These are phyloP conservation scores for Merops nubicus DNA, from an alignment of 2,113 vertebrate genomes.

Conservation along the genomic window DNA sequence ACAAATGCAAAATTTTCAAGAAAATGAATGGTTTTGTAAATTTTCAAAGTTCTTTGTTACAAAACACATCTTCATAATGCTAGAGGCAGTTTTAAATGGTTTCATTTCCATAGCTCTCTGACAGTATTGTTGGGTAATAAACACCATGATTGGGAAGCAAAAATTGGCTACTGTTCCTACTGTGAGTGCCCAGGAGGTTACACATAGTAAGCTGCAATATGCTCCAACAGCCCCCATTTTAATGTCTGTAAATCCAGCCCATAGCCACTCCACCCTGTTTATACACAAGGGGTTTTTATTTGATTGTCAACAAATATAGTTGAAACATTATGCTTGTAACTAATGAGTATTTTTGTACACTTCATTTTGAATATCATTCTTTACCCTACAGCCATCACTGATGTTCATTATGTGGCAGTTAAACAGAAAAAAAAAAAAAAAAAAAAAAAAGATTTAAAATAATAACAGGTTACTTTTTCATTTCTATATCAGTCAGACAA, in stretches of 20 bases:
- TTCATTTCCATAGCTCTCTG: neutral
- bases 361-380: neutral
- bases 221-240: neutral
- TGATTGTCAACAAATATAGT: neutral
- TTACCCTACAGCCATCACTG: neutral
- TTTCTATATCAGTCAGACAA: neutral
- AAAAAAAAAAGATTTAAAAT: too few species aligned
- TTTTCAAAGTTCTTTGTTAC: neutral
- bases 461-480: too few species aligned
- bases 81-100: neutral
- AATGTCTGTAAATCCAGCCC: neutral
- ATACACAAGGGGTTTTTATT: neutral
- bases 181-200: neutral
- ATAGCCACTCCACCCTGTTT: neutral
- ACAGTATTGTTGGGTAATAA: neutral
- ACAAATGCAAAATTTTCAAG: neutral
- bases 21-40: neutral
- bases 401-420: neutral
- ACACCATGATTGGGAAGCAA: neutral
- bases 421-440: too few species aligned
- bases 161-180: neutral
- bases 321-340: neutral
- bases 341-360: neutral
- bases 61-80: neutral
- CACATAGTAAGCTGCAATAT: neutral